These are phyloP conservation scores for Sebastes alutus DNA, from an alignment of 2,797 vertebrate species.

Conservation along the genomic window DNA sequence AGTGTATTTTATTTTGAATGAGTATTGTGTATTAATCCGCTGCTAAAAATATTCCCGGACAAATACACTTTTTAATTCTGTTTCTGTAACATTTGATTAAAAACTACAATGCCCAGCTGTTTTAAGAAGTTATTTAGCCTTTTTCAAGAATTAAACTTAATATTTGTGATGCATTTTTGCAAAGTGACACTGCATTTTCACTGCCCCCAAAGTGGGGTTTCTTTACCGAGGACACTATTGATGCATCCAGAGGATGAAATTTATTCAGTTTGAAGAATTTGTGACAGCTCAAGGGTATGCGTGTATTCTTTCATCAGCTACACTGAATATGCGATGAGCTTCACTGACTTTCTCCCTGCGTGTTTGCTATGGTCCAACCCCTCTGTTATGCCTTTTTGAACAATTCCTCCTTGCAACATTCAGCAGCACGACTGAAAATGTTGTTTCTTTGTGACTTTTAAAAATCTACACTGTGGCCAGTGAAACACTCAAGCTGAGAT, in stretches of 20 bases:
- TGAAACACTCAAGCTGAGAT: slow-evolving; percentile 51
- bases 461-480: slow-evolving; percentile 17
- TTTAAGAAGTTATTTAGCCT: neutral
- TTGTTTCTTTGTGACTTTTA: slow-evolving; percentile 37
- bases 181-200: slow-evolving; percentile 21
- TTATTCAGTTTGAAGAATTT: slow-evolving; percentile 36
- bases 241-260: slow-evolving; percentile 25
- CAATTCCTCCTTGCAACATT: slow-evolving; percentile 35
- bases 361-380: slow-evolving; percentile 34
- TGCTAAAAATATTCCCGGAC: neutral
- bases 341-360: slow-evolving; percentile 28
- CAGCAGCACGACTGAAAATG: slow-evolving; percentile 18
- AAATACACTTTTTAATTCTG: neutral
- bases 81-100: too few species aligned
- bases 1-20: neutral
- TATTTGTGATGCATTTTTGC: neutral
- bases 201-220: neutral
- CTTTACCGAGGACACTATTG: neutral
- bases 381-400: slow-evolving; percentile 35
- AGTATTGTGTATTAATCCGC: neutral
- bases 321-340: slow-evolving; percentile 40
- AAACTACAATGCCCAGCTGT: too few species aligned
- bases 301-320: slow-evolving; percentile 55
- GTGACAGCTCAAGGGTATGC: slow-evolving; percentile 40
- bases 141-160: neutral